Conservation (phyloP, 2,888 invertebrate genomes). For the Drosophila diplacantha region DNA sequence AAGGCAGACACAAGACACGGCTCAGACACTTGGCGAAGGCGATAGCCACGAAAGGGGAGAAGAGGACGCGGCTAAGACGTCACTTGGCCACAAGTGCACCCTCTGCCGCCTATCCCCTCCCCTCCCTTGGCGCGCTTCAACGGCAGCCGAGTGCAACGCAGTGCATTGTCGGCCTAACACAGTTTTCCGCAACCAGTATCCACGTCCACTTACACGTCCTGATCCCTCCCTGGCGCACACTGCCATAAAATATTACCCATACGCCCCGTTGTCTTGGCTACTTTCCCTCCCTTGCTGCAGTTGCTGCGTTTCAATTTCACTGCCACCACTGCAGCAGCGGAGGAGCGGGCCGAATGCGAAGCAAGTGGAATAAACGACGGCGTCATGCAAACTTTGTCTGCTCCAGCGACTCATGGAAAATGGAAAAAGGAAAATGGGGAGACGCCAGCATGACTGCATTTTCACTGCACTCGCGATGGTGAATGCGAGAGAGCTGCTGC, state of each 20-base stretch:
- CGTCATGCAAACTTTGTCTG: slow-evolving; percentile 71
- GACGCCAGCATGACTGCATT: slow-evolving; percentile 70
- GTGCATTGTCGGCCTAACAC: slow-evolving; percentile 69
- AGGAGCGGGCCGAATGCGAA: slow-evolving; percentile 7
- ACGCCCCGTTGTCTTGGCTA: slow-evolving; percentile 52
- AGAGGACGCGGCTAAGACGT: slow-evolving; percentile 34
- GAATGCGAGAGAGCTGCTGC: slow-evolving; percentile 11
- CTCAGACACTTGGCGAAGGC: slow-evolving; percentile 50
- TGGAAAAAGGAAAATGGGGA: slow-evolving; percentile 25
- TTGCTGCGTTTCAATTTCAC: slow-evolving; percentile 47
- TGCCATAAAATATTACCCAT: slow-evolving; percentile 62
- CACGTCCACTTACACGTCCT: background rate
- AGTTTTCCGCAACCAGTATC: slow-evolving; percentile 39
- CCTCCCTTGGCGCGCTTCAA: slow-evolving; percentile 9
- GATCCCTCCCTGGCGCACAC: background rate
- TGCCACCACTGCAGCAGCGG: slow-evolving; percentile 26
- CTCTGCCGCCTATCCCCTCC: too few species aligned
- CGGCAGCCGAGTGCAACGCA: slow-evolving; percentile 53
- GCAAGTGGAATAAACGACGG: slow-evolving; percentile 63
- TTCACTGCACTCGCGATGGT: slow-evolving; percentile 58
- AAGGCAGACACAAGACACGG: slow-evolving; percentile 15
- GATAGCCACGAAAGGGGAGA: slow-evolving; percentile 24
- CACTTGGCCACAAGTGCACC: slow-evolving; percentile 61
- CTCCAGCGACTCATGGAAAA: slow-evolving; percentile 47
- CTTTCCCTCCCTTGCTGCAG: slow-evolving; percentile 39